These are phyloP conservation scores for Stramonita haemastoma DNA, from an alignment of 2,888 invertebrate genomes.

Conservation along the genomic window DNA sequence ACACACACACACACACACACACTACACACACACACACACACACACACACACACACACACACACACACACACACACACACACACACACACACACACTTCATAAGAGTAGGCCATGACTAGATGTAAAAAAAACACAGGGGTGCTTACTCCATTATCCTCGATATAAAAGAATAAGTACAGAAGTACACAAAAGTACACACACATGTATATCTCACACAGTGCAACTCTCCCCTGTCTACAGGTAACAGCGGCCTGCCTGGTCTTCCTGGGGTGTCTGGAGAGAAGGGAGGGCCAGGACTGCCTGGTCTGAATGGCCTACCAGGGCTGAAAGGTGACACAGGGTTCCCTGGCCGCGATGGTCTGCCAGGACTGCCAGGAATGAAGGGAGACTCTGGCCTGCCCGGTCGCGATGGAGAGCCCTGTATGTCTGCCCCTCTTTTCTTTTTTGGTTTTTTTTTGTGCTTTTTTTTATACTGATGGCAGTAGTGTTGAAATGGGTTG, in stretches of 20 bases:
- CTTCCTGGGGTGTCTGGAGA: conserved; percentile 53
- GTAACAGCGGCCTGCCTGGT: conserved; percentile 54
- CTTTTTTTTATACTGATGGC: not conserved
- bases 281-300: conserved; percentile 60
- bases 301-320: conserved; percentile 62
- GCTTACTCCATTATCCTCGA: too few relatives aligned
- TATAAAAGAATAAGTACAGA: too few relatives aligned
- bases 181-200: too few relatives aligned
- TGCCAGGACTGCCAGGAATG: conserved; percentile 66
- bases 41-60: too few relatives aligned
- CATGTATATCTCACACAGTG: too few relatives aligned
- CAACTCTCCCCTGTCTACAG: conserved; percentile 31
- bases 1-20: too few relatives aligned
- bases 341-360: conserved; percentile 47
- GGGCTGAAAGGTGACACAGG: conserved; percentile 69
- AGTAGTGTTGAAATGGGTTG: too few relatives aligned
- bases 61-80: too few relatives aligned
- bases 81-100: too few relatives aligned
- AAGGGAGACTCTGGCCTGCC: conserved; percentile 61
- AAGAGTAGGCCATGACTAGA: too few relatives aligned
- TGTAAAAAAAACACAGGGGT: too few relatives aligned
- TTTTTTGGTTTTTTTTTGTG: not conserved
- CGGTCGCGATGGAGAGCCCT: conserved; percentile 81
- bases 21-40: too few relatives aligned
- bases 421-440: conserved; percentile 79